Evolutionary conservation across 2,113 vertebrate species (phyloP), one percentile per base, ranked within the genome.

Genomic region (Channa argus): DNA sequence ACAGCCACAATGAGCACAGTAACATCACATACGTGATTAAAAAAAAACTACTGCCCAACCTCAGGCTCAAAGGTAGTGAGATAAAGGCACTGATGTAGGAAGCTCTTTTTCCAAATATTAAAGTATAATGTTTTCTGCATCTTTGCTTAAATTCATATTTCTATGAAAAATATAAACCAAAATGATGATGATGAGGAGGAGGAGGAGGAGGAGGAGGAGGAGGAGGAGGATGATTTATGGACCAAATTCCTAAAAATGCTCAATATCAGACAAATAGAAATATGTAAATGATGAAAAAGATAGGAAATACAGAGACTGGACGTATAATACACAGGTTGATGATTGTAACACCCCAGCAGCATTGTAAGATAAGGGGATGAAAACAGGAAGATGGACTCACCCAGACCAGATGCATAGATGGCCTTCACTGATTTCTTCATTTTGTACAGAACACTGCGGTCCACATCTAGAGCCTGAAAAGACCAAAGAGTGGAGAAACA

Each of bases 361-460:
- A 24, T 24, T 24, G 24, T 24, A 24, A 24, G 5, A 52, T 34
- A 3, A 39, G 37, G 6, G 60, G 59, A 49, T 62, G 4, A 56
- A 61, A 71, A 71, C 39, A 51, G 53, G 59, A 4, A 4, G 62
- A 39, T 50, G n/a, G 49, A 96, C 97, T 96, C 91, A 99, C 98
- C 97, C 74, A 99, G 91, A 80, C 98, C 98, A 68, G 98, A 99
- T 49, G 96, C 80, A 84, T 99, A 98, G 90, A 99, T 99, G 60
- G 98, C 95, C 93, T 99, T 99, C 69, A 99, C 98, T 1, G 98
- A 99, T 88, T 99, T 99, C 94, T 99, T 99, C 98, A 99, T 99
- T 91, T 99, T 99, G 92, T 99, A 97, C 63, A 99, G 95, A 80
- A 99, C 97, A 62, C 96, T 98, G 82, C 98, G 95, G 90, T 99